phyloP scores from a whole-genome alignment of 2,113 vertebrate species.

The Andinoacara biseriatus region DNA sequence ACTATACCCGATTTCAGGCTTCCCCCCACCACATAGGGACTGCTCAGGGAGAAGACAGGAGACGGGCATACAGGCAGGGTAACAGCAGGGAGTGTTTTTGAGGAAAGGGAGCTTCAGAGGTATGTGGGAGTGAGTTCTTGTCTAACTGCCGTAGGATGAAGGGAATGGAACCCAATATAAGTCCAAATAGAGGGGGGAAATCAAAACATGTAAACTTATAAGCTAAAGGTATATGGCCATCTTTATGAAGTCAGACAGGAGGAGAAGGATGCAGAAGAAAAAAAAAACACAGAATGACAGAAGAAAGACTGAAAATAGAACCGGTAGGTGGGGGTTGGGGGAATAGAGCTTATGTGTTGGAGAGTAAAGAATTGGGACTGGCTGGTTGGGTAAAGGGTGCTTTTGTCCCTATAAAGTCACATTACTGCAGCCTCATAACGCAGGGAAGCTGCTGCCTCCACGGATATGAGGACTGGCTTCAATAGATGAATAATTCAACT shows the following conservation, averaged over 20 bases:
- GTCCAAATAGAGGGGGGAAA: neutral
- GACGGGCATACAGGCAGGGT: neutral
- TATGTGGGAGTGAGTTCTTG: slow-evolving; percentile 4
- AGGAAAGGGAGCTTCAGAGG: neutral
- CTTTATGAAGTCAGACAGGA: slow-evolving; percentile 24
- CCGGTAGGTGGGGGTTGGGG: neutral
- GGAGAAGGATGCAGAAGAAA: slow-evolving; percentile 2
- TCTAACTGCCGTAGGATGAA: slow-evolving; percentile 6
- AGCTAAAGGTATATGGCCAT: slow-evolving; percentile 33
- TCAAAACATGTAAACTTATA: slow-evolving; percentile 2
- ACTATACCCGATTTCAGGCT: no score
- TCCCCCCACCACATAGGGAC: no score
- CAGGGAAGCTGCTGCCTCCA: slow-evolving; percentile 66
- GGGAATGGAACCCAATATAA: slow-evolving; percentile 5
- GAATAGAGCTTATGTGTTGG: neutral
- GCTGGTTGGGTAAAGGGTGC: slow-evolving; percentile 43
- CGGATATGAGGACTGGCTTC: slow-evolving; percentile 63
- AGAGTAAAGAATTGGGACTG: slow-evolving; percentile 47
- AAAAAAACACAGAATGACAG: neutral
- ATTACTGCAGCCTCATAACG: slow-evolving; percentile 57
- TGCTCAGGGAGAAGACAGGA: neutral
- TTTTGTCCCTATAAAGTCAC: slow-evolving; percentile 55
- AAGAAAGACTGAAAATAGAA: slow-evolving; percentile 12
- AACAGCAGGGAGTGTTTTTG: neutral
- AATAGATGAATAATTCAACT: slow-evolving; percentile 73